A percentile compares a stretch with the other conserved stretches of the same genome.
These are phyloP conservation scores for Scaptomyza reducta DNA, from an alignment of 2,888 invertebrate genomes.

Conservation along the genomic window DNA sequence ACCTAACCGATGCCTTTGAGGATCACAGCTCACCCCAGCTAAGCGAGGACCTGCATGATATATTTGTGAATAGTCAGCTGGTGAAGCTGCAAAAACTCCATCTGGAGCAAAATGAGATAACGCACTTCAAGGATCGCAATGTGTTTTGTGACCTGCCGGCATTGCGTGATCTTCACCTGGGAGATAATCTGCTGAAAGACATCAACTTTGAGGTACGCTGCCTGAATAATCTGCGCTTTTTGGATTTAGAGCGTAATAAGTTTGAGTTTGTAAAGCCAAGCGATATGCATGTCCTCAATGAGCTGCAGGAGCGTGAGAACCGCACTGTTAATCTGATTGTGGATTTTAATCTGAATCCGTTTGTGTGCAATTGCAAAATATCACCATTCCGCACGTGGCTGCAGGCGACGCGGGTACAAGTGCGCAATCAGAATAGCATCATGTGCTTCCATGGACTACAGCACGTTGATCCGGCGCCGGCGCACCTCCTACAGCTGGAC, in stretches of 20 bases:
- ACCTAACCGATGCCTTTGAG: constrained; percentile 90
- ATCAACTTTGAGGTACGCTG: constrained; percentile 89
- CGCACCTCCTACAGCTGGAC: constrained; percentile 77
- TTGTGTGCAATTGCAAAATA: constrained; percentile 88
- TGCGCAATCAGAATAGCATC: constrained; percentile 86
- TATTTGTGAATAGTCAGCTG: constrained; percentile 89
- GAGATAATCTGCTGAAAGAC: constrained; percentile 87
- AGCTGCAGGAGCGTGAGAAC: constrained; percentile 84
- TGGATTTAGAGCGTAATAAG: constrained; percentile 89
- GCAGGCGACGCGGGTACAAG: constrained; percentile 86
- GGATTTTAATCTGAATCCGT: constrained; percentile 88
- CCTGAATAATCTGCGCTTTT: constrained; percentile 87
- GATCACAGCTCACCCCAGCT: constrained; percentile 87
- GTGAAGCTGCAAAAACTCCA: constrained; percentile 88
- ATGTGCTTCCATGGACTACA: constrained; percentile 85
- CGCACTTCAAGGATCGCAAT: constrained; percentile 87
- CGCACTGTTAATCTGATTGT: constrained; percentile 85
- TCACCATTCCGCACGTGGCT: constrained; percentile 88
- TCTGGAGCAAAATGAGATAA: constrained; percentile 91
- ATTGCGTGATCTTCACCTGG: constrained; percentile 88
- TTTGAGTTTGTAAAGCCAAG: constrained; percentile 86
- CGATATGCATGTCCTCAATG: constrained; percentile 86
- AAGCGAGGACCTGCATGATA: constrained; percentile 88
- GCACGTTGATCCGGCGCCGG: constrained; percentile 72
- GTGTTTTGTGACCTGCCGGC: constrained; percentile 90